Percentiles rank a stretch among this genome's conserved stretches.
These are phyloP conservation scores for Polia nebulosa DNA, from an alignment of 2,888 invertebrate species.

Conservation along the genomic window DNA sequence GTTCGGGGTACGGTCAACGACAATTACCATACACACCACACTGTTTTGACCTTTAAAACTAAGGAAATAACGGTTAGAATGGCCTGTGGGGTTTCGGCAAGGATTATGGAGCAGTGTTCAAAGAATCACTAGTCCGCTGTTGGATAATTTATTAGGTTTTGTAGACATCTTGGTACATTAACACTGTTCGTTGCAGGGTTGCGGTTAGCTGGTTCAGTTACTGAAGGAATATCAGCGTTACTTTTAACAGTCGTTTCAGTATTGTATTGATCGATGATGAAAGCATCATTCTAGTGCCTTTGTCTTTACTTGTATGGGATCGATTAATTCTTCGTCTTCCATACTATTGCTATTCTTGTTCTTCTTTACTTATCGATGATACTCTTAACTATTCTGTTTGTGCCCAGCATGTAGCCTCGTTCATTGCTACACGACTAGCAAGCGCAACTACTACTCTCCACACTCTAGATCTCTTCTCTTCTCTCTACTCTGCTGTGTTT, in stretches of 20 bases:
- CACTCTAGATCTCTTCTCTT: too few species aligned
- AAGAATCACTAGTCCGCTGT: slow-evolving; percentile 53
- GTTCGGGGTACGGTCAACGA: slow-evolving; percentile 60
- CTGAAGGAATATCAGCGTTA: background rate
- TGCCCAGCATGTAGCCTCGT: too few species aligned
- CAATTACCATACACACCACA: slow-evolving; percentile 38
- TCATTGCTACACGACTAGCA: too few species aligned
- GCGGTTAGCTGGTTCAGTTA: background rate
- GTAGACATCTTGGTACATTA: slow-evolving; percentile 55
- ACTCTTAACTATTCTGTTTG: too few species aligned
- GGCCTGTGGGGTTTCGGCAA: slow-evolving; percentile 26
- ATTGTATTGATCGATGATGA: background rate
- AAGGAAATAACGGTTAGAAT: slow-evolving; percentile 52
- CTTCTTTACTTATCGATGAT: too few species aligned
- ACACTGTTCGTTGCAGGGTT: slow-evolving; percentile 23
- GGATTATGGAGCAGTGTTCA: slow-evolving; percentile 46
- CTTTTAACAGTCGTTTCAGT: background rate
- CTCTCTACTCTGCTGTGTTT: too few species aligned
- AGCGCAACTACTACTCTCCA: too few species aligned
- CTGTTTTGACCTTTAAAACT: slow-evolving; percentile 57
- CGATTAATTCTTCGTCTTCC: too few species aligned
- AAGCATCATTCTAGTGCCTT: too few species aligned
- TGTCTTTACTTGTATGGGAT: too few species aligned
- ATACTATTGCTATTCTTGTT: too few species aligned
- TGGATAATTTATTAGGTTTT: slow-evolving; percentile 60